Conservation (phyloP, 1,140 invertebrate genomes). For the Drosophila pallidifrons region DNA sequence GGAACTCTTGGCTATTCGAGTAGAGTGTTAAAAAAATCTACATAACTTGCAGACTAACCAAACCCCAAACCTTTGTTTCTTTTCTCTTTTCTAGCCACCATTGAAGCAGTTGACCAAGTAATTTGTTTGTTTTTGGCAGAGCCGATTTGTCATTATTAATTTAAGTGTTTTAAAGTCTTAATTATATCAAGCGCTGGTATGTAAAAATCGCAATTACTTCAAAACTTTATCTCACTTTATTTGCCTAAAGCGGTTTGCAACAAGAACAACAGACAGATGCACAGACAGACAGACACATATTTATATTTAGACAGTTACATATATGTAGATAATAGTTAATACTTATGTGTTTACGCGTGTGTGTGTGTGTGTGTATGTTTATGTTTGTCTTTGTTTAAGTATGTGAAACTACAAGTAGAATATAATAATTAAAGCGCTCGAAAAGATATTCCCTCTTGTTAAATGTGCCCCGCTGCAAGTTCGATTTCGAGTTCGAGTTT, state of each 20-base stretch:
- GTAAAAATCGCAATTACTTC: slow-evolving; percentile 59
- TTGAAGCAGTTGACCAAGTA: slow-evolving; percentile 78
- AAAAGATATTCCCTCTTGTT: slow-evolving; percentile 49
- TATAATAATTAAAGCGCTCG: slow-evolving; percentile 44
- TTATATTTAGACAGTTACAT: slow-evolving; percentile 66
- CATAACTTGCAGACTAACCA: too few relatives aligned
- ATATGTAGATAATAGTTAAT: slow-evolving; percentile 71
- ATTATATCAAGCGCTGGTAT: slow-evolving; percentile 52
- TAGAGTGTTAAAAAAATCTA: too few relatives aligned
- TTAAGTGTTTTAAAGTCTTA: slow-evolving; percentile 76
- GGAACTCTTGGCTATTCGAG: too few relatives aligned
- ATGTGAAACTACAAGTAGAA: slow-evolving; percentile 44
- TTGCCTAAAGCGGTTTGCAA: slow-evolving; percentile 46
- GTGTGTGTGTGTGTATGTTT: slow-evolving; percentile 29
- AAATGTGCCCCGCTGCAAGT: slow-evolving; percentile 34
- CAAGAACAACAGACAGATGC: slow-evolving; percentile 13
- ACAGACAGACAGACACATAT: slow-evolving; percentile 51
- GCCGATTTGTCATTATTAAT: slow-evolving; percentile 30
- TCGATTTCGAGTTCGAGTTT: slow-evolving; percentile 46
- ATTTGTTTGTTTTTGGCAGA: slow-evolving; percentile 20
- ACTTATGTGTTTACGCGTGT: slow-evolving; percentile 41
- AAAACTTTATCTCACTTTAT: slow-evolving; percentile 42
- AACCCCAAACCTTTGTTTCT: neutral
- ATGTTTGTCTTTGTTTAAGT: slow-evolving; percentile 29
- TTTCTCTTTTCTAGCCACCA: slow-evolving; percentile 61